A percentile compares a stretch with the other conserved stretches of the same genome.
Conservation (phyloP, 2,113 vertebrate species). For the Numenius arquata region DNA sequence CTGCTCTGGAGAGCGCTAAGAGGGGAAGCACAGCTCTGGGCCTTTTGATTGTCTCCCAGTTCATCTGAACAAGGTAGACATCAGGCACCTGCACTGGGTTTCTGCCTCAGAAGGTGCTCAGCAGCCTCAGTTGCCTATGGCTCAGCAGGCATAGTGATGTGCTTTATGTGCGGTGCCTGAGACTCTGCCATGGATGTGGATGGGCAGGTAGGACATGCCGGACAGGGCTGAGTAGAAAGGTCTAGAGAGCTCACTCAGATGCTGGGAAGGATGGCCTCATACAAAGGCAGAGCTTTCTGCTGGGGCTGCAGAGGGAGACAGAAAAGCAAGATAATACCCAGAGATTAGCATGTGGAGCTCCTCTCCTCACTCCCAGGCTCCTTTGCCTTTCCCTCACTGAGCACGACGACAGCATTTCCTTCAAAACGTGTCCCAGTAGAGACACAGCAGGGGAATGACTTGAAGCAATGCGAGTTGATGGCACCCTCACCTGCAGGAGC, state of each 20-base stretch:
- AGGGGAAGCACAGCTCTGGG: background rate
- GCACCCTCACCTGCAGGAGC: background rate
- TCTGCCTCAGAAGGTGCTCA: background rate
- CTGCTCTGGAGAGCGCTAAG: background rate
- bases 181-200: background rate
- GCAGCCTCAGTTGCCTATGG: background rate
- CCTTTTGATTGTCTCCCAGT: background rate
- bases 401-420: background rate
- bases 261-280: background rate
- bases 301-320: background rate
- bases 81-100: fast-evolving
- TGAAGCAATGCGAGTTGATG: background rate
- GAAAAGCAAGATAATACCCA: background rate
- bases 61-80: background rate
- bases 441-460: background rate
- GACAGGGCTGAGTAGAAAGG: background rate
- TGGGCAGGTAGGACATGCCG: background rate
- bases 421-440: background rate
- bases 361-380: background rate
- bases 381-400: background rate
- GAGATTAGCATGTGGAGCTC: background rate
- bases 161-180: background rate
- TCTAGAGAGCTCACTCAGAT: background rate
- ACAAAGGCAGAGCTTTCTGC: background rate
- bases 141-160: background rate